These are phyloP conservation scores for Isichthys henryi DNA, from an alignment of 2,113 vertebrate species.

Conservation along the genomic window DNA sequence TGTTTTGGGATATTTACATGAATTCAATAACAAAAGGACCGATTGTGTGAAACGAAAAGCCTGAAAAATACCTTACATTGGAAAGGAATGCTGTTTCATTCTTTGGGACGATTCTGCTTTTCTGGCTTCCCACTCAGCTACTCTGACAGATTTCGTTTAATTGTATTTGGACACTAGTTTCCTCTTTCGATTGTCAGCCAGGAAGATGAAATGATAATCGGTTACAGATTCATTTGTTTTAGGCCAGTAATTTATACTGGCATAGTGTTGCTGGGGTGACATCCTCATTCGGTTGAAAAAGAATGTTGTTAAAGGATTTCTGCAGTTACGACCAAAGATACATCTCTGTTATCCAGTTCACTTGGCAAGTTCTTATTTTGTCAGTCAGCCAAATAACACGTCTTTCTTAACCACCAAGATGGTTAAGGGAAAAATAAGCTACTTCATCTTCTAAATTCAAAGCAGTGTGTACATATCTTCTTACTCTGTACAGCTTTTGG, in stretches of 20 bases:
- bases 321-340: neutral
- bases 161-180: neutral
- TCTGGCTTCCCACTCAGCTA: neutral
- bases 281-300: neutral
- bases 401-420: neutral
- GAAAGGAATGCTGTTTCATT: neutral
- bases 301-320: neutral
- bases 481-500: neutral
- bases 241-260: neutral
- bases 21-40: neutral
- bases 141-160: neutral
- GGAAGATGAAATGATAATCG: neutral
- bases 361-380: neutral
- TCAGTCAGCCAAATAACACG: neutral
- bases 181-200: neutral
- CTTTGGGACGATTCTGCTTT: neutral
- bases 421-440: neutral
- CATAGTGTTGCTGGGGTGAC: neutral
- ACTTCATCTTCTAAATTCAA: neutral
- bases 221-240: neutral
- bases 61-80: neutral
- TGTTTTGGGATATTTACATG: neutral
- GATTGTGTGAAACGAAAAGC: neutral
- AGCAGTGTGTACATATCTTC: neutral
- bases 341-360: neutral